Evolutionary conservation across 2,113 vertebrate species (phyloP).

Genomic region (Sturnira hondurensis): DNA sequence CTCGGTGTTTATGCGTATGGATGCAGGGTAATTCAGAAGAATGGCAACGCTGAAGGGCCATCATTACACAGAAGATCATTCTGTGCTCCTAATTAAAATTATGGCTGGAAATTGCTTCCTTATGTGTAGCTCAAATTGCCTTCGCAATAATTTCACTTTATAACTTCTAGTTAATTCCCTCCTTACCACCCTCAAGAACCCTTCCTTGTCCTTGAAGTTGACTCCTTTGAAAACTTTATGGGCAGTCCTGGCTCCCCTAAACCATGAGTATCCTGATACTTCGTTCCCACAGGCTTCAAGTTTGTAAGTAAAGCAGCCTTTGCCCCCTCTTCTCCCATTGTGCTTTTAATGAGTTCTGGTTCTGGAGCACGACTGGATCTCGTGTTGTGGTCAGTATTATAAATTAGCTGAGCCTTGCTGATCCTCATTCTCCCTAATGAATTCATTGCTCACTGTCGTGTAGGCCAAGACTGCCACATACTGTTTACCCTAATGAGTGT

Average conservation of each 20-base stretch:
- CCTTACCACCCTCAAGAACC: constrained; percentile 59
- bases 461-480: constrained; percentile 34
- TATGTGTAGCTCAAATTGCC: constrained; percentile 61
- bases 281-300: constrained; percentile 36
- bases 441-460: constrained; percentile 49
- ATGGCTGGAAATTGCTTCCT: constrained; percentile 73
- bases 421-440: constrained; percentile 46
- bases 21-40: constrained; percentile 41
- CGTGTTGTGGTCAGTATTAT: constrained; percentile 47
- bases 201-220: constrained; percentile 66
- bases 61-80: constrained; percentile 52
- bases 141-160: constrained; percentile 60
- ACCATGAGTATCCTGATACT: constrained; percentile 28
- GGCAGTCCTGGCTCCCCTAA: constrained; percentile 35
- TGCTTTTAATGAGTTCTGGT: constrained; percentile 60
- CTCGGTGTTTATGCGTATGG: constrained; percentile 45
- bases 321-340: constrained; percentile 5
- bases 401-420: constrained; percentile 48
- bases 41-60: constrained; percentile 50
- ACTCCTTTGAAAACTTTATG: constrained; percentile 67
- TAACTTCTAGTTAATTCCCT: constrained; percentile 67
- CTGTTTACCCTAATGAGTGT: constrained; percentile 62
- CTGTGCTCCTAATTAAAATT: constrained; percentile 72
- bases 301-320: constrained; percentile 37
- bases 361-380: constrained; percentile 51